Conservation (phyloP, 2,888 invertebrate species). For the Horisme vitalbata region DNA sequence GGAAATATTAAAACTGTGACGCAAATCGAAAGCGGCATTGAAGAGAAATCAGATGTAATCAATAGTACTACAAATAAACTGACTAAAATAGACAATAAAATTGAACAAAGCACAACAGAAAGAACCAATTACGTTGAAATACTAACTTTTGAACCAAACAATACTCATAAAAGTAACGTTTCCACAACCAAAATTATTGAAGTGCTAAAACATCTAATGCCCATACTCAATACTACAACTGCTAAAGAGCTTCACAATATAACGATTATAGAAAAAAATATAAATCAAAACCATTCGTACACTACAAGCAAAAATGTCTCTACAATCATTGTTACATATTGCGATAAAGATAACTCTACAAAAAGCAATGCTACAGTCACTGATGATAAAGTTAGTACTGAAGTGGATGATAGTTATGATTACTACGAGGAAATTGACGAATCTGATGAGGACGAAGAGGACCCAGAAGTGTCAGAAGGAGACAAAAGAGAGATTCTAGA, state of each 20-base stretch:
- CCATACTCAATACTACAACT: slow-evolving; percentile 66
- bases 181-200: slow-evolving; percentile 67
- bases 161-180: slow-evolving; percentile 51
- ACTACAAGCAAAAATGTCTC: slow-evolving; percentile 69
- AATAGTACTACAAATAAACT: slow-evolving; percentile 35
- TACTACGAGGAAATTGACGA: slow-evolving; percentile 40
- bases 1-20: slow-evolving; percentile 32
- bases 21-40: slow-evolving; percentile 64
- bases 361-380: slow-evolving; percentile 43
- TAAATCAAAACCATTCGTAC: slow-evolving; percentile 63
- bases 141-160: slow-evolving; percentile 69
- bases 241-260: slow-evolving; percentile 72
- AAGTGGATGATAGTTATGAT: slow-evolving; percentile 36
- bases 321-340: slow-evolving; percentile 72
- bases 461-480: slow-evolving; percentile 46
- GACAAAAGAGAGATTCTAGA: slow-evolving; percentile 81
- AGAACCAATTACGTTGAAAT: slow-evolving; percentile 65
- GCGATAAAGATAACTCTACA: slow-evolving; percentile 62
- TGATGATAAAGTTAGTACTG: slow-evolving; percentile 37
- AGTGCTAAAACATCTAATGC: slow-evolving; percentile 73
- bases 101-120: slow-evolving; percentile 40
- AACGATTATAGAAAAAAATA: slow-evolving; percentile 70
- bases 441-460: slow-evolving; percentile 33
- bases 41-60: slow-evolving; percentile 55
- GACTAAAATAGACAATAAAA: slow-evolving; percentile 8